These are phyloP conservation scores for Luidia sarsii DNA, from an alignment of 53 echinoderm and acorn worm species.

Conservation along the genomic window DNA sequence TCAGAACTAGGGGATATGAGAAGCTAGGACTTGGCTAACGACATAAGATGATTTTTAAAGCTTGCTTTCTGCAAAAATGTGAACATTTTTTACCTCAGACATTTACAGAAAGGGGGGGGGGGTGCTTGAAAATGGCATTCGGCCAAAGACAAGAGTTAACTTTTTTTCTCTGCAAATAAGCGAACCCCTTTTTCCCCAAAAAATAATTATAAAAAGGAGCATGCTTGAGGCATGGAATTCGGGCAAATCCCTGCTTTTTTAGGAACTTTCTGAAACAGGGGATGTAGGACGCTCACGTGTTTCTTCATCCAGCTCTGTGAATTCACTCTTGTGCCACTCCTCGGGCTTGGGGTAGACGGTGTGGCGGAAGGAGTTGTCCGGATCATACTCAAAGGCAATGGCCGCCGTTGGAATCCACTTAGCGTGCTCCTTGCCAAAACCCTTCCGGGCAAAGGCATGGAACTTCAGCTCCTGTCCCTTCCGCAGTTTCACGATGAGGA, in stretches of 20 bases:
- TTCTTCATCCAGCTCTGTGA: constrained; percentile 78
- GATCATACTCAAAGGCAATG: constrained; percentile 97
- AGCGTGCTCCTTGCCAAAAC: constrained; percentile 97
- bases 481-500: constrained; percentile 93
- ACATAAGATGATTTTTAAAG: too few relatives aligned
- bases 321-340: constrained; percentile 98
- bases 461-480: constrained; percentile 95
- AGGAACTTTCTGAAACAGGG: too few relatives aligned
- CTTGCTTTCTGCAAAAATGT: too few relatives aligned
- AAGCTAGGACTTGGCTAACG: too few relatives aligned
- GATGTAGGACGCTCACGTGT: constrained; percentile 65
- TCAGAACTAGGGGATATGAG: too few relatives aligned
- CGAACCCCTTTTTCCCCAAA: background rate
- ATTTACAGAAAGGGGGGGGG: too few relatives aligned
- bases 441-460: constrained; percentile 89
- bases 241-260: background rate
- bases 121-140: too few relatives aligned
- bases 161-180: too few relatives aligned
- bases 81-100: too few relatives aligned
- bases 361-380: constrained; percentile 88
- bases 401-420: constrained; percentile 96
- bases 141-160: too few relatives aligned
- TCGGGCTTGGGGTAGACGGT: constrained; percentile 87
- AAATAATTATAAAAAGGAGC: background rate
- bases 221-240: background rate